These are phyloP conservation scores for Menidia beryllina DNA, from an alignment of 2,113 vertebrate species.

Conservation along the genomic window DNA sequence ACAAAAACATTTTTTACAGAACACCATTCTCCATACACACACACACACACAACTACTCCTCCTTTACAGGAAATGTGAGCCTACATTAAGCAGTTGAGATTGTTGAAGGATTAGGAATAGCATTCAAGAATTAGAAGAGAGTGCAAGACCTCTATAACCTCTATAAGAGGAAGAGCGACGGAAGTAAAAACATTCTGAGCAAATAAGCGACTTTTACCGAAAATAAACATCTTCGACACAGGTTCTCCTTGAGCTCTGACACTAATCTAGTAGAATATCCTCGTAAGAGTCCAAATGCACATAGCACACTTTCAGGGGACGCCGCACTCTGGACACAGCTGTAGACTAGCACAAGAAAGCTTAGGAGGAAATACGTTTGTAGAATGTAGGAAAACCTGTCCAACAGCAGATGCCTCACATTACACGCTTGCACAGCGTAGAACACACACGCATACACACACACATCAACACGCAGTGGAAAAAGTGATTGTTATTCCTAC, in stretches of 20 bases:
- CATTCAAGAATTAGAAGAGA: background rate
- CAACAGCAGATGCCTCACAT: conserved; percentile 29
- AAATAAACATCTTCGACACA: conserved; percentile 64
- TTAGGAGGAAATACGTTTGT: conserved; percentile 24
- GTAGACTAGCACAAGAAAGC: conserved; percentile 23
- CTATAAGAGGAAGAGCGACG: conserved; percentile 7
- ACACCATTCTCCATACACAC: background rate
- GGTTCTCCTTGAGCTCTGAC: conserved; percentile 5
- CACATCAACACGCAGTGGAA: conserved; percentile 8
- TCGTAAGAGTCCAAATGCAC: conserved; percentile 27
- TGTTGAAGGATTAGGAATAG: background rate
- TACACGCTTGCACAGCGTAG: conserved; percentile 21
- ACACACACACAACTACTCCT: background rate
- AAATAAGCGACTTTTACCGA: conserved; percentile 50
- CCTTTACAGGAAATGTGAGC: conserved; percentile 2
- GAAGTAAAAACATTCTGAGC: background rate
- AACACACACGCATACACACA: conserved; percentile 35
- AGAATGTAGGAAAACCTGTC: conserved; percentile 73
- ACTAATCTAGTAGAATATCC: conserved; percentile 26
- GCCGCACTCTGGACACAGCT: conserved; percentile 15
- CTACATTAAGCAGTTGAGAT: background rate
- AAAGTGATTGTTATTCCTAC: conserved; percentile 62
- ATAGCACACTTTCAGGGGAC: conserved; percentile 12
- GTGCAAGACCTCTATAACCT: background rate
- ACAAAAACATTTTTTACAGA: too few species aligned